Evolutionary conservation across 2,797 vertebrate genomes (phyloP).

Genomic region (Borostomias antarcticus): DNA sequence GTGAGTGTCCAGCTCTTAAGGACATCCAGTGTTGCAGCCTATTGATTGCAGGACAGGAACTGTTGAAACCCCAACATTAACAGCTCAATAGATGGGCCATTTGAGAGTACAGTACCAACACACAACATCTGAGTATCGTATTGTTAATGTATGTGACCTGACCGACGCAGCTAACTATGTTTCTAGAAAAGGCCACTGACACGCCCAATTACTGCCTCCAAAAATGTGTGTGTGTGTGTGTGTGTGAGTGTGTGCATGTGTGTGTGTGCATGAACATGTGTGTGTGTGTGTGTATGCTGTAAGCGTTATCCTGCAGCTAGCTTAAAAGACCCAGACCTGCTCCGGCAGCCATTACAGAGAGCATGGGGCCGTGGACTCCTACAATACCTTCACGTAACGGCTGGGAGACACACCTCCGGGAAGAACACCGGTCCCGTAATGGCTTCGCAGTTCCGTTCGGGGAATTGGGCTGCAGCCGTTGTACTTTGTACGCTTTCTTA

Average conservation of each 20-base stretch:
- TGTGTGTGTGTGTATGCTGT: conserved; percentile 4
- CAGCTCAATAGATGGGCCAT: conserved; percentile 17
- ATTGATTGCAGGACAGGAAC: conserved; percentile 19
- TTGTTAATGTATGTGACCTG: conserved; percentile 11
- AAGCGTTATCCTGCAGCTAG: conserved; percentile 4
- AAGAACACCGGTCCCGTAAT: neutral
- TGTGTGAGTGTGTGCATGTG: neutral
- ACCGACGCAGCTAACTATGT: neutral
- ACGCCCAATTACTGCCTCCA: neutral
- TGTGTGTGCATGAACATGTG: neutral
- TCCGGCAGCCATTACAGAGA: neutral
- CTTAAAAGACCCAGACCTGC: neutral
- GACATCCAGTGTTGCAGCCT: neutral
- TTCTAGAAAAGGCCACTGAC: conserved; percentile 3
- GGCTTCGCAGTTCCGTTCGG: neutral
- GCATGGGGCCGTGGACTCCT: neutral
- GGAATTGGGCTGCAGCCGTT: neutral
- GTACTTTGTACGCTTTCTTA: conserved; percentile 14
- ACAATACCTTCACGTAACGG: neutral
- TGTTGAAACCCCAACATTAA: conserved; percentile 28
- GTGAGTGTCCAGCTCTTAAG: neutral
- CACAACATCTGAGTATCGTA: conserved; percentile 17
- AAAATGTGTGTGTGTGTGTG: neutral
- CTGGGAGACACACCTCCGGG: no score
- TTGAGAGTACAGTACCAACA: conserved; percentile 8